Conservation (phyloP, 2,113 vertebrate species). For the Machaerirhynchus nigripectus region DNA sequence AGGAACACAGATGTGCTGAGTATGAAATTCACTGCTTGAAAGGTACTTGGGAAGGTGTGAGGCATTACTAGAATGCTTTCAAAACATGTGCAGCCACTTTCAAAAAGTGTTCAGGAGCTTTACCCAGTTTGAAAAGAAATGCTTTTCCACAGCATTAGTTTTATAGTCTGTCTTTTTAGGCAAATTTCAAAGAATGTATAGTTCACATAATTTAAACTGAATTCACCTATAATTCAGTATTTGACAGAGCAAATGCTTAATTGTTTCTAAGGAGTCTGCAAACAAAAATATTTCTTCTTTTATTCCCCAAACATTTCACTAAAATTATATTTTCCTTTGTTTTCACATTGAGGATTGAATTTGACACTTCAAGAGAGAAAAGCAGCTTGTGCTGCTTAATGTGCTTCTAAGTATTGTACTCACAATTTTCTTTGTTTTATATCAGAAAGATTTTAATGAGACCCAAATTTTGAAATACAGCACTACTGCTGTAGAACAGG, state of each 20-base stretch:
- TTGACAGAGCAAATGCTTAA: conserved; percentile 69
- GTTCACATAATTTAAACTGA: conserved; percentile 70
- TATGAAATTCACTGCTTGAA: conserved; percentile 56
- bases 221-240: conserved; percentile 69
- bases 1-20: conserved; percentile 61
- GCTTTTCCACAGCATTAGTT: conserved; percentile 58
- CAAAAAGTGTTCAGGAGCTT: conserved; percentile 63
- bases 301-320: conserved; percentile 61
- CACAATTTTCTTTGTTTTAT: neutral
- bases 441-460: neutral
- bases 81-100: conserved; percentile 63
- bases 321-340: conserved; percentile 53
- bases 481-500: neutral
- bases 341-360: conserved; percentile 51
- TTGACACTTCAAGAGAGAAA: conserved; percentile 10
- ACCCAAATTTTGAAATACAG: neutral
- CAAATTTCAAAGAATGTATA: conserved; percentile 70
- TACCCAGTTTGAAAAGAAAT: conserved; percentile 49
- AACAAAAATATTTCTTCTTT: conserved; percentile 70
- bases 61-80: conserved; percentile 52
- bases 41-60: conserved; percentile 53
- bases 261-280: conserved; percentile 70
- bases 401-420: neutral
- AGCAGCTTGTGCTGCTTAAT: neutral
- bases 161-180: conserved; percentile 66